Conservation (phyloP, 2,113 vertebrate genomes). For the Dasyprocta punctata region DNA sequence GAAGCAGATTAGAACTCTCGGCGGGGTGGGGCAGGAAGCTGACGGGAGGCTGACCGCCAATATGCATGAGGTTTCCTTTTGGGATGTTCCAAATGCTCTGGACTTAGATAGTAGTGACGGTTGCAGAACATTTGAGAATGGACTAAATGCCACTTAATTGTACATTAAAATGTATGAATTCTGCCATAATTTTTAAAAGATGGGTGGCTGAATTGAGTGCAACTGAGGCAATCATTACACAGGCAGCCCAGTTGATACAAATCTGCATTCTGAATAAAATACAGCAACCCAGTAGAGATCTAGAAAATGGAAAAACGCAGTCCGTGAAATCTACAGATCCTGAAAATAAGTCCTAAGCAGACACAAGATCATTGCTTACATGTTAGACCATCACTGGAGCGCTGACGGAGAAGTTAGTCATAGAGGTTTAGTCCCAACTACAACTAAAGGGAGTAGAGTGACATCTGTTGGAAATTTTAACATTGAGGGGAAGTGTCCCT, state of each 20-base stretch:
- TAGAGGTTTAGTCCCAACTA: too few species aligned
- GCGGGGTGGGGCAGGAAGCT: rapidly evolving
- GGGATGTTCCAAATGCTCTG: background rate
- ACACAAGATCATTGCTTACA: background rate
- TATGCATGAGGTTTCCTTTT: background rate
- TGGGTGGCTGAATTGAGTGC: background rate
- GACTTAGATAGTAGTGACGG: background rate
- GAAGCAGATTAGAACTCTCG: background rate
- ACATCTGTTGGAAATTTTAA: slow-evolving; percentile 53
- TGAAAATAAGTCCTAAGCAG: background rate
- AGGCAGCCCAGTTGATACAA: background rate
- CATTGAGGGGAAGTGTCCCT: background rate
- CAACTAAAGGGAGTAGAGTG: background rate
- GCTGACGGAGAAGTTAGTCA: background rate
- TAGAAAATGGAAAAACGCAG: background rate
- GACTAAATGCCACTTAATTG: background rate
- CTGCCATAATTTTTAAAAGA: background rate
- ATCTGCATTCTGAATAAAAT: background rate
- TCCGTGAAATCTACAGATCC: background rate
- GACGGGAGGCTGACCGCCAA: background rate
- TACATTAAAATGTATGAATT: background rate
- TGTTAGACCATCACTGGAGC: background rate
- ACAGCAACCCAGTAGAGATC: background rate
- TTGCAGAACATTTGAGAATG: background rate
- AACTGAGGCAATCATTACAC: background rate